Conservation (phyloP, 2,113 vertebrate genomes). For the Eidolon helvum region DNA sequence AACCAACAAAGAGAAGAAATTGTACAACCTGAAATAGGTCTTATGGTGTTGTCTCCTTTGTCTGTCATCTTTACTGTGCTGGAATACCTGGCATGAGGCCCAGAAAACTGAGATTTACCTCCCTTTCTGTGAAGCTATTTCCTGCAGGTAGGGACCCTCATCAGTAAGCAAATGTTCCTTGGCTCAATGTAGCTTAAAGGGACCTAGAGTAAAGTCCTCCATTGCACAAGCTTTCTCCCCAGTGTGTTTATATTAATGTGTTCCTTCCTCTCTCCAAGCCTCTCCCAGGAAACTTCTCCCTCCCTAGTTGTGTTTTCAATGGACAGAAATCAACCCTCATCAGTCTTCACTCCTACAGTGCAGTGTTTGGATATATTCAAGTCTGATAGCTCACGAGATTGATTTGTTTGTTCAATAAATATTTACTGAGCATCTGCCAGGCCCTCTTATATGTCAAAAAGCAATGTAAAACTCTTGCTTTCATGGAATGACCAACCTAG, state of each 20-base stretch:
- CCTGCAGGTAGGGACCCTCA: background rate
- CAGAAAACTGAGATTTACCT: slow-evolving; percentile 30
- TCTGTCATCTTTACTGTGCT: background rate
- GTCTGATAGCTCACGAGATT: background rate
- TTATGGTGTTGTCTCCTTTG: background rate
- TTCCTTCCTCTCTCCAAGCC: background rate
- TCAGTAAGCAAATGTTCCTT: background rate
- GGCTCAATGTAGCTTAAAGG: background rate
- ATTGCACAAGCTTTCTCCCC: background rate
- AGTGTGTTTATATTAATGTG: background rate
- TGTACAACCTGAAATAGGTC: background rate
- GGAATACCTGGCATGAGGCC: background rate
- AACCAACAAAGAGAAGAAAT: slow-evolving; percentile 24
- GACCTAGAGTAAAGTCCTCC: background rate
- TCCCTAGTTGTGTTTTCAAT: background rate
- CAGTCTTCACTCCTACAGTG: background rate
- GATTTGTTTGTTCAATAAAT: background rate
- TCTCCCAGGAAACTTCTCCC: background rate
- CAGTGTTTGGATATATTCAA: background rate
- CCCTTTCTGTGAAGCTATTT: background rate
- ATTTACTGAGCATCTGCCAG: background rate
- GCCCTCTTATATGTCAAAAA: background rate
- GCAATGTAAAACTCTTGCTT: background rate
- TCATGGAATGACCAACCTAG: background rate
- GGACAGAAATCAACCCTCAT: background rate